Evolutionary conservation across 2,888 invertebrate genomes (phyloP).

Genomic region (Orchestes rusci): DNA sequence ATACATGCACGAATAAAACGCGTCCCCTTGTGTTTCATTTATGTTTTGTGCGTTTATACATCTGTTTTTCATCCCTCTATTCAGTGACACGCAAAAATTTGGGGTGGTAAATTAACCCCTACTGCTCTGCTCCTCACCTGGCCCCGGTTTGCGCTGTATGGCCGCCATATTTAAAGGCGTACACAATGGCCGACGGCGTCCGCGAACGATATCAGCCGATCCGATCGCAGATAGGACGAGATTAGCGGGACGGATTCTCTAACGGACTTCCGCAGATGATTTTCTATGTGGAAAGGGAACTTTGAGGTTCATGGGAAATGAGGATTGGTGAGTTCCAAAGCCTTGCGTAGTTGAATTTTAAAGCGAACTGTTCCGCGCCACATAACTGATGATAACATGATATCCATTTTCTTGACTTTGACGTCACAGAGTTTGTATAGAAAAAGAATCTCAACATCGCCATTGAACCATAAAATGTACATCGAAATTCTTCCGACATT

Average conservation of each 20-base stretch:
- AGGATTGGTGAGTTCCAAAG: no score
- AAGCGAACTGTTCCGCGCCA: no score
- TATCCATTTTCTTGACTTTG: no score
- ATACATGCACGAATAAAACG: slow-evolving; percentile 14
- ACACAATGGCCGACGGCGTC: slow-evolving; percentile 42
- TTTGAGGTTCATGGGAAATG: no score
- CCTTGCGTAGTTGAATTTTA: no score
- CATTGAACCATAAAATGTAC: no score
- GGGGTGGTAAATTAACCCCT: slow-evolving; percentile 22
- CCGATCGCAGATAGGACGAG: slow-evolving; percentile 41
- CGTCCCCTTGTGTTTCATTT: slow-evolving; percentile 17
- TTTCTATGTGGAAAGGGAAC: slow-evolving; percentile 16
- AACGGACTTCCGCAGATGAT: slow-evolving; percentile 47
- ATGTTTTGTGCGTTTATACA: slow-evolving; percentile 22
- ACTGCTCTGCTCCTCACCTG: slow-evolving; percentile 16
- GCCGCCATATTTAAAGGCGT: slow-evolving; percentile 41
- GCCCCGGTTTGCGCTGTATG: slow-evolving; percentile 20
- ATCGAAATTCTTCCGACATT: no score
- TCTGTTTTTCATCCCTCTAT: slow-evolving; percentile 25
- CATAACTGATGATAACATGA: no score
- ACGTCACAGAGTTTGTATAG: no score
- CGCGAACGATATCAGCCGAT: slow-evolving; percentile 13
- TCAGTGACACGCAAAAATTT: slow-evolving; percentile 19
- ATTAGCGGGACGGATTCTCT: slow-evolving; percentile 41
- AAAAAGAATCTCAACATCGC: no score